phyloP scores from a whole-genome alignment of 1,140 invertebrate genomes.

The Elymnias hypermnestra region DNA sequence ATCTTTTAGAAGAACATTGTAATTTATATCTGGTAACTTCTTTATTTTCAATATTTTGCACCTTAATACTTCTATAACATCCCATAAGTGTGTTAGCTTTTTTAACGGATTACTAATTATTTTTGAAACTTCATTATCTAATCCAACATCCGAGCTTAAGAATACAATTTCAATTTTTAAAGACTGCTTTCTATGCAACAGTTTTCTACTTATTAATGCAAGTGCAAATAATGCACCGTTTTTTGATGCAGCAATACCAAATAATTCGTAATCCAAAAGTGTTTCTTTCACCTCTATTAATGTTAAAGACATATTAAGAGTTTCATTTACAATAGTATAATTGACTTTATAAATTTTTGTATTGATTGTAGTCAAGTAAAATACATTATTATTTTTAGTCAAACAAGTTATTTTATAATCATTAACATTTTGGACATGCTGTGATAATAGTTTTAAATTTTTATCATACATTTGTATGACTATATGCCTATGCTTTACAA shows the following conservation, averaged over 20 bases:
- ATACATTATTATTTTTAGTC: slow-evolving; percentile 17
- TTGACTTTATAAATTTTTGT: slow-evolving; percentile 40
- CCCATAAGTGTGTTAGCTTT: slow-evolving; percentile 46
- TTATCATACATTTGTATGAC: slow-evolving; percentile 40
- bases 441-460: slow-evolving; percentile 33
- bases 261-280: slow-evolving; percentile 35
- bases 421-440: slow-evolving; percentile 42
- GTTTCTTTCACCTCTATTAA: slow-evolving; percentile 34
- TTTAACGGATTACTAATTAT: slow-evolving; percentile 43
- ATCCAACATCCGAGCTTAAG: slow-evolving; percentile 20
- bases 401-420: slow-evolving; percentile 48
- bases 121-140: slow-evolving; percentile 21
- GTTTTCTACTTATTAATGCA: slow-evolving; percentile 33
- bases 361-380: slow-evolving; percentile 45
- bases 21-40: slow-evolving; percentile 42
- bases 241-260: slow-evolving; percentile 31
- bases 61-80: slow-evolving; percentile 47
- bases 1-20: slow-evolving; percentile 31
- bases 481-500: slow-evolving; percentile 54
- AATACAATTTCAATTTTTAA: slow-evolving; percentile 37
- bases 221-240: slow-evolving; percentile 36
- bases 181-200: slow-evolving; percentile 37
- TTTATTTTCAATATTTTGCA: slow-evolving; percentile 45
- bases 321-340: slow-evolving; percentile 19
- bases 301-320: slow-evolving; percentile 25